Evolutionary conservation across 1,140 invertebrate species (phyloP).

Genomic region (Meloidogyne exigua): DNA sequence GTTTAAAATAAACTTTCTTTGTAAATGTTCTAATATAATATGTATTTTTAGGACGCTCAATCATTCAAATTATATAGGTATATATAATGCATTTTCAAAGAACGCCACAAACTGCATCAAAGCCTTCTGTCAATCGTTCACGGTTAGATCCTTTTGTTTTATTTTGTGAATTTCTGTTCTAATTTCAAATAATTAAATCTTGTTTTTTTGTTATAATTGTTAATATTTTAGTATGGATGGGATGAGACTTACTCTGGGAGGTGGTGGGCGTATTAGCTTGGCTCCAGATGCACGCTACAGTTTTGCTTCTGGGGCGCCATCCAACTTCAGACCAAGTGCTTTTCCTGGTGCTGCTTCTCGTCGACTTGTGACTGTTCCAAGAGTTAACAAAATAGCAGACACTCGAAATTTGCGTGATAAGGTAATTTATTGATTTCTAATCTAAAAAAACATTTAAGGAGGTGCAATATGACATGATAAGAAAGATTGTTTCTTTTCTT

Average conservation of each 20-base stretch:
- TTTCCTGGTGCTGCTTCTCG: neutral
- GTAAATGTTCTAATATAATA: too few relatives aligned
- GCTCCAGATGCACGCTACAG: neutral
- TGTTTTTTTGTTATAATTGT: too few relatives aligned
- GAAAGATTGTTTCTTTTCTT: slow-evolving; percentile 16
- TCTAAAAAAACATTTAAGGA: neutral
- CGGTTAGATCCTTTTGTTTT: too few relatives aligned
- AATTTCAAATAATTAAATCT: too few relatives aligned
- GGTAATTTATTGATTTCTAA: neutral
- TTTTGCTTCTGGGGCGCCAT: neutral
- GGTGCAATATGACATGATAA: slow-evolving; percentile 12
- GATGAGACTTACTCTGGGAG: neutral
- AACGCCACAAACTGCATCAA: neutral
- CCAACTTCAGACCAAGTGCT: slow-evolving; percentile 6
- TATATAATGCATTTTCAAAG: neutral
- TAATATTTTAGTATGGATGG: neutral
- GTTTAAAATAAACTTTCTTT: too few relatives aligned
- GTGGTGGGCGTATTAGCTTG: neutral
- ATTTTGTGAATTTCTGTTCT: too few relatives aligned
- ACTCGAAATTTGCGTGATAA: slow-evolving; percentile 13
- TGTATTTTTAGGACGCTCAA: too few relatives aligned
- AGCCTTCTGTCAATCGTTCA: neutral
- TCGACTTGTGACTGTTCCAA: neutral
- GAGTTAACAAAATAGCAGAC: neutral
- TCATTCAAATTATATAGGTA: too few relatives aligned